A percentile compares a stretch with the other conserved stretches of the same genome.
Conservation (phyloP, 2,888 invertebrate genomes). For the Bedellia somnulentella region DNA sequence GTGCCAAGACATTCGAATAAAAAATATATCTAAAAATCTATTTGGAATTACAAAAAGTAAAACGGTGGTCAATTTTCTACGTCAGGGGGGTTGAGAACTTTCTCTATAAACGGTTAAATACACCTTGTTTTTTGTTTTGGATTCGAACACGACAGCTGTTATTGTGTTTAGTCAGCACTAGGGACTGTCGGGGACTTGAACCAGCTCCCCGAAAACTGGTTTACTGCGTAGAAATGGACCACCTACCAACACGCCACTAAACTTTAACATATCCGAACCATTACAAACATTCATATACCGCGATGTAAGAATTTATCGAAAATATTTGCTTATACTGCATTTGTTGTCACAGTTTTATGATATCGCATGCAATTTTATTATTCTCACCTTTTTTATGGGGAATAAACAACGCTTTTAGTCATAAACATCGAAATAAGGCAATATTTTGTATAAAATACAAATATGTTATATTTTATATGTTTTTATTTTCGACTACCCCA, state of each 20-base stretch:
- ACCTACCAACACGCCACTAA: constrained; percentile 13
- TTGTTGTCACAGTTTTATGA: too few species aligned
- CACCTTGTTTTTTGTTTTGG: constrained; percentile 35
- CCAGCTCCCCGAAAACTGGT: constrained; percentile 34
- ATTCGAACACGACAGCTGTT: constrained; percentile 36
- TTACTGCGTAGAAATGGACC: constrained; percentile 44
- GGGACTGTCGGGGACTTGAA: constrained; percentile 20
- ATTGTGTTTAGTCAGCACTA: constrained; percentile 27
- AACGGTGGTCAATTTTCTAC: constrained; percentile 40
- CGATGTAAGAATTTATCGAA: constrained; percentile 18
- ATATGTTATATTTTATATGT: too few species aligned
- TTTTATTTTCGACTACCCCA: too few species aligned
- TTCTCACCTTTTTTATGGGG: too few species aligned
- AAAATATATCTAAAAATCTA: too few species aligned
- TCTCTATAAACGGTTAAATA: constrained; percentile 46
- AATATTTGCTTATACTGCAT: too few species aligned
- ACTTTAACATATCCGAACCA: constrained; percentile 5
- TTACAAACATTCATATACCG: constrained; percentile 20
- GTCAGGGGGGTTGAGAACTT: constrained; percentile 44
- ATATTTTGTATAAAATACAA: too few species aligned
- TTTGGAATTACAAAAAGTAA: too few species aligned
- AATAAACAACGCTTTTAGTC: too few species aligned
- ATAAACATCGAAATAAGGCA: too few species aligned
- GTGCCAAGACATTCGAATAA: too few species aligned
- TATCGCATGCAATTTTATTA: too few species aligned